A percentile compares a stretch with the other conserved stretches of the same genome.
phyloP scores from a whole-genome alignment of 2,888 invertebrate species.

The Itoplectis maculator region DNA sequence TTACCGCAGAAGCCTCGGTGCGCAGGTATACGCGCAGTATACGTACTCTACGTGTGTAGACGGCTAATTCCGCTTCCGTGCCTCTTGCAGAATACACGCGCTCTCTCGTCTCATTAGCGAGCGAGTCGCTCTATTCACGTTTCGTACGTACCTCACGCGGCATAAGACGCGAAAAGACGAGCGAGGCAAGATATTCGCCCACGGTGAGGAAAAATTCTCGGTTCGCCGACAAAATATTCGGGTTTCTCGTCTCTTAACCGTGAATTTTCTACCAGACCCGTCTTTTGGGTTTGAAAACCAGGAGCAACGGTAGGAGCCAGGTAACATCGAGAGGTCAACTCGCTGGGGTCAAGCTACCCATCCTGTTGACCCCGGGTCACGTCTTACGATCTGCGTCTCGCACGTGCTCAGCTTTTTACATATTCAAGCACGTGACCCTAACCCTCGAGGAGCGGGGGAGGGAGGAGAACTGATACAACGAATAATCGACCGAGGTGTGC shows the following conservation, averaged over 20 bases:
- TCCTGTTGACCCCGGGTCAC: constrained; percentile 49
- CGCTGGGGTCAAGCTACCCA: constrained; percentile 37
- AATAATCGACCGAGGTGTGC: constrained; percentile 36
- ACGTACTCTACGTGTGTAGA: constrained; percentile 57
- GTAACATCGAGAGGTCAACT: constrained; percentile 10
- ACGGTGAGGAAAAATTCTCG: constrained; percentile 12
- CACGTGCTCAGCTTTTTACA: constrained; percentile 48
- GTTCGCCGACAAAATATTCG: neutral
- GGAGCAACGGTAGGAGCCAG: neutral
- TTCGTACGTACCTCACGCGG: constrained; percentile 21
- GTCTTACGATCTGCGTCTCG: constrained; percentile 9
- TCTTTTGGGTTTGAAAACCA: constrained; percentile 29
- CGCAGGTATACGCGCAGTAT: no score
- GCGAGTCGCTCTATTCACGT: constrained; percentile 44
- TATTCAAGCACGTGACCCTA: constrained; percentile 40
- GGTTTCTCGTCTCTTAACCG: constrained; percentile 8
- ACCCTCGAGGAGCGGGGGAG: constrained; percentile 10
- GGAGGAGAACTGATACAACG: constrained; percentile 47
- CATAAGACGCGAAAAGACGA: constrained; percentile 40
- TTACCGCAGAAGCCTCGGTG: constrained; percentile 44
- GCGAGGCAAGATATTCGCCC: constrained; percentile 28
- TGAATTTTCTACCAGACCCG: no score
- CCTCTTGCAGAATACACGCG: constrained; percentile 36
- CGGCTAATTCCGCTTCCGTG: constrained; percentile 49
- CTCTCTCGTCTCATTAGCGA: constrained; percentile 64